Conservation (phyloP, 2,113 vertebrate species). For the Hipposideros armiger region DNA sequence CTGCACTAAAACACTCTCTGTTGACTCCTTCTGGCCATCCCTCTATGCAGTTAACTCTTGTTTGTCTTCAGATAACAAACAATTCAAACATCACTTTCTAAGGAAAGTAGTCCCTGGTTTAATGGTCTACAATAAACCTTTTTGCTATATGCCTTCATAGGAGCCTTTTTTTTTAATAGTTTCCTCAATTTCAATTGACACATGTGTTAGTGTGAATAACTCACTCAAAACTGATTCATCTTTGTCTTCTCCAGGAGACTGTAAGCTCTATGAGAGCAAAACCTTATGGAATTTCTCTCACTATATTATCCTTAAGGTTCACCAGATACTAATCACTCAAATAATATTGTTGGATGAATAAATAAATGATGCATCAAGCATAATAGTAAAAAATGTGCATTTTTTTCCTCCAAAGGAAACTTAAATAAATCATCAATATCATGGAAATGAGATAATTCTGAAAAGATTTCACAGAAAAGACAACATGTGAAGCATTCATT, state of each 20-base stretch:
- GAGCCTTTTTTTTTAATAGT: background rate
- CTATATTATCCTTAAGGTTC: background rate
- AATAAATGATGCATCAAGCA: background rate
- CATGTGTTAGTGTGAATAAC: background rate
- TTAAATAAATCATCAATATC: background rate
- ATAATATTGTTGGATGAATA: background rate
- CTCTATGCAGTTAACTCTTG: background rate
- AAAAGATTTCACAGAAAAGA: background rate
- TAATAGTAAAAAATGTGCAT: background rate
- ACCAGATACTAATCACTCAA: background rate
- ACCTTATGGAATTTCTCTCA: background rate
- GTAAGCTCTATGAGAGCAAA: background rate
- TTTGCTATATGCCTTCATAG: background rate
- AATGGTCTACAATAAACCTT: background rate
- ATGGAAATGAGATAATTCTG: conserved; percentile 4
- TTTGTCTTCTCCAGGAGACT: background rate
- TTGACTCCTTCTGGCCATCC: background rate
- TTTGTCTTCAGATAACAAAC: background rate
- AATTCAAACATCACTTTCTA: background rate
- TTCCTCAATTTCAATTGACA: background rate
- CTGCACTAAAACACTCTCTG: background rate
- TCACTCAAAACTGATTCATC: background rate
- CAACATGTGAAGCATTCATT: background rate
- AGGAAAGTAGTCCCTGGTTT: background rate
- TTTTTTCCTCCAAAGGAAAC: conserved; percentile 30